Evolutionary conservation across 2,888 invertebrate genomes (phyloP).

Genomic region (Oscheius sp.): DNA sequence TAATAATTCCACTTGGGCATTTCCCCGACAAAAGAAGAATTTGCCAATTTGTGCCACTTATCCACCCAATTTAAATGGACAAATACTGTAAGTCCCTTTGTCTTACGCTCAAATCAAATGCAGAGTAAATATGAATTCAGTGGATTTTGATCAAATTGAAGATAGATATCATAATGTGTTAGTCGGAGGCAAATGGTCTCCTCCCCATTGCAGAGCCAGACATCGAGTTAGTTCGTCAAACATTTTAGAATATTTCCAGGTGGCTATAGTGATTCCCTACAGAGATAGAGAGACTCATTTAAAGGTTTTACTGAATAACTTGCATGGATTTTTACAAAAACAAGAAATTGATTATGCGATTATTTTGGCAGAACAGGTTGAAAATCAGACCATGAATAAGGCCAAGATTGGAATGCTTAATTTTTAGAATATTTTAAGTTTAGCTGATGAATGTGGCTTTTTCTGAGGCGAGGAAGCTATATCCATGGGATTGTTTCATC

Average conservation of each 20-base stretch:
- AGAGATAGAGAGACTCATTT: constrained; percentile 73
- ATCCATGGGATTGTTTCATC: constrained; percentile 71
- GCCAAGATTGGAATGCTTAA: too few species aligned
- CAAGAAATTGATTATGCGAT: constrained; percentile 94
- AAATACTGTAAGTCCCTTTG: not conserved
- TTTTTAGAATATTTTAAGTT: too few species aligned
- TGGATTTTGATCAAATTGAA: not conserved
- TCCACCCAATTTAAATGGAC: not conserved
- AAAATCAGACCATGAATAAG: constrained; percentile 80
- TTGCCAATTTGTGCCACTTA: too few species aligned
- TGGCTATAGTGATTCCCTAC: constrained; percentile 90
- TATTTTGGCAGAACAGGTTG: constrained; percentile 85
- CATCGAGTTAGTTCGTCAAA: not conserved
- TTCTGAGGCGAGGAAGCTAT: constrained; percentile 82
- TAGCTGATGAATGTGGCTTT: constrained; percentile 93
- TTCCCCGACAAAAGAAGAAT: too few species aligned
- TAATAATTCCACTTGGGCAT: too few species aligned
- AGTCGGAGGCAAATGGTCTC: not conserved
- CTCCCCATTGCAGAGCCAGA: not conserved
- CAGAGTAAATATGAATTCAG: not conserved
- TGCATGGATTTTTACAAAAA: constrained; percentile 88
- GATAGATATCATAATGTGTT: not conserved
- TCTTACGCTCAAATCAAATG: not conserved
- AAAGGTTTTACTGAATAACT: constrained; percentile 82
- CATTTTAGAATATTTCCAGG: constrained; percentile 9